Evolutionary conservation across 2,888 invertebrate genomes (phyloP), one percentile per base, ranked within the genome.

Genomic region (Mimumesa dahlbomi): DNA sequence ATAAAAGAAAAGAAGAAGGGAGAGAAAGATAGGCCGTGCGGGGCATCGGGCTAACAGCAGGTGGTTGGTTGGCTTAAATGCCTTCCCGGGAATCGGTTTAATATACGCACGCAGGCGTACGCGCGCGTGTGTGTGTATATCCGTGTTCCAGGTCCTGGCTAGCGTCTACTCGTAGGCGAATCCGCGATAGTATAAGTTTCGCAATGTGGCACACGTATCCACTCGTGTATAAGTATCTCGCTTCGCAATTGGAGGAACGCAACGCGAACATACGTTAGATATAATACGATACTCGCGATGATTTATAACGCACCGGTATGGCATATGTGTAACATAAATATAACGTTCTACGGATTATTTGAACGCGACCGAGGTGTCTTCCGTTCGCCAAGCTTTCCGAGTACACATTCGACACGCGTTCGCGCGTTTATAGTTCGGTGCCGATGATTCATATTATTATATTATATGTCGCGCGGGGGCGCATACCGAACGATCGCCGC

Each of bases 51-150:
- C 83, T 82, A 87, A 86, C 87, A 87, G 87, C 87, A 87, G 87
- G 87, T 85, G 87, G 87, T 84, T 86, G 79, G 77, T 82, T 82
- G 81, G 87, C 85, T 87, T 86, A 87, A 86, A 86, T 84, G 84
- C 87, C 84, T 86, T 85, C 84, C 77, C 82, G 74, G 76, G 86
- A 86, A 85, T 87, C 85, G 85, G 82, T 84, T 84, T 82, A 79
- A 83, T 76, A 74, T 84, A 77, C 76, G 75, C 75, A 68, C 46
- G 31, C 34, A 52, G 29, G 45, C 22, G 13, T 14, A 45, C 16
- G 16, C 43, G 29, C 45, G 59, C 61, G 57, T 65, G 71, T 57
- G 71, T 57, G 72, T 74, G 70, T 61, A 29, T 38, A 48, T 40
- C 22, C 22, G 19, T 40, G 29, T 66, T 38, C 36, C 46, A 53